phyloP scores from a whole-genome alignment of 2,797 vertebrate species.

The Cuculus canorus region DNA sequence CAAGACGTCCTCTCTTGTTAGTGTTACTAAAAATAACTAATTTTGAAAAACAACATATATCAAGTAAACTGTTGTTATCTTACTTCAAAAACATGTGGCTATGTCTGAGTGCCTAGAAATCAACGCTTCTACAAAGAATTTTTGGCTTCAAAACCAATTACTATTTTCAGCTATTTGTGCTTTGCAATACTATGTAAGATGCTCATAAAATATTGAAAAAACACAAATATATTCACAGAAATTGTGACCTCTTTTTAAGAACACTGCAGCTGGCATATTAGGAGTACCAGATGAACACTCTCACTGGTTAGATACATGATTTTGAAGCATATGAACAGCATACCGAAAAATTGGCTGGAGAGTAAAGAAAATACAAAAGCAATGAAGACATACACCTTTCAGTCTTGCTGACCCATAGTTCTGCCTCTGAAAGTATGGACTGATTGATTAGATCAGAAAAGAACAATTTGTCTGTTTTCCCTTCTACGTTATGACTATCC shows the following conservation, averaged over 20 bases:
- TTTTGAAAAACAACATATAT: not conserved
- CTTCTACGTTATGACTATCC: not conserved
- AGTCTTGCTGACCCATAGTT: not conserved
- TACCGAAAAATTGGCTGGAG: not conserved
- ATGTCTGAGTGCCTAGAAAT: not conserved
- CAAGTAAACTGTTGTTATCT: not conserved
- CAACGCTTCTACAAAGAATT: not conserved
- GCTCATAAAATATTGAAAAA: not conserved
- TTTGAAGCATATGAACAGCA: not conserved
- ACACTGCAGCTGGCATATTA: not conserved
- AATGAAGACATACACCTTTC: not conserved
- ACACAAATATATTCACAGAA: not conserved
- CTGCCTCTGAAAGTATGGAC: not conserved
- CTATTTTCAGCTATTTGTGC: not conserved
- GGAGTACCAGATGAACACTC: not conserved
- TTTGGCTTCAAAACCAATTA: not conserved
- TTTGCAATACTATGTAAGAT: not conserved
- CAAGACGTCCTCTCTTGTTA: not conserved
- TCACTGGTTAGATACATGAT: not conserved
- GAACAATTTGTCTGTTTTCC: not conserved
- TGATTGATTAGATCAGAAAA: not conserved
- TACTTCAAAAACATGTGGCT: not conserved
- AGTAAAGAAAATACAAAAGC: not conserved
- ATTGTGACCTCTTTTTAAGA: not conserved
- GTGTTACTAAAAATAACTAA: not conserved